Base-by-base conservation (phyloP, 2,113 vertebrate genomes). In the Syngnathoides biaculeatus region DNA sequence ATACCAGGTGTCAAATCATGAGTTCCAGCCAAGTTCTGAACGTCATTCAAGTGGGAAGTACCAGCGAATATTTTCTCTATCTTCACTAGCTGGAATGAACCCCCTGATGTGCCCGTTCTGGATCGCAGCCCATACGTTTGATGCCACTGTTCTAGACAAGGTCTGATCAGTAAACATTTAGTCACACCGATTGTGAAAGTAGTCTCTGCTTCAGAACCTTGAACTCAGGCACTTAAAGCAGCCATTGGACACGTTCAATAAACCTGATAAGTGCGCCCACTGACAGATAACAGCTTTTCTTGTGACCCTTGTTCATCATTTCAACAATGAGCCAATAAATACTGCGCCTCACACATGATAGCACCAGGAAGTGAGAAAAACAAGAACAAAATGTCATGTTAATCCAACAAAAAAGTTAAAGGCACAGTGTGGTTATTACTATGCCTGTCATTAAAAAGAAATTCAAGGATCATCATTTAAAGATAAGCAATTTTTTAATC, bases 81-180 rank as follows among this genome's bases (percentile, higher is more conserved):
- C 30, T 6, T 6, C 30, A 35, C 30, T 5, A 35, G 30, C 30
- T 35, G 30, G 30, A 35, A 35, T 35, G 30, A 6, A 35, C 30
- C 30, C 30, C 30, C 30, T 35, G 30, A 35, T 35, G 30, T 35
- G 30, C 30, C 30, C 3, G 30, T 6, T 35, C 30, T 35, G 30
- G 30, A 35, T 5, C 30, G 30, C 30, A 2, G 2, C 4, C 30
- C 30, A 35, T 35, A 35, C 2, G 30, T 35, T 35, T 35, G 30
- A 35, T 6, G 30, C 30, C 30, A 35, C 30, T 35, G 30, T 35
- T 35, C 6, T 35, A 35, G 30, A 80, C 78, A 86, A 85, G 75
- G 50, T 53, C 63, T 75, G 67, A 84, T 67, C 64, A 77, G 67
- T 71, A 85, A 86, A 83, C 74, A 81, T 74, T 62, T 66, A 60